Base-by-base conservation (phyloP, 2,113 vertebrate species). In the Pipa parva region DNA sequence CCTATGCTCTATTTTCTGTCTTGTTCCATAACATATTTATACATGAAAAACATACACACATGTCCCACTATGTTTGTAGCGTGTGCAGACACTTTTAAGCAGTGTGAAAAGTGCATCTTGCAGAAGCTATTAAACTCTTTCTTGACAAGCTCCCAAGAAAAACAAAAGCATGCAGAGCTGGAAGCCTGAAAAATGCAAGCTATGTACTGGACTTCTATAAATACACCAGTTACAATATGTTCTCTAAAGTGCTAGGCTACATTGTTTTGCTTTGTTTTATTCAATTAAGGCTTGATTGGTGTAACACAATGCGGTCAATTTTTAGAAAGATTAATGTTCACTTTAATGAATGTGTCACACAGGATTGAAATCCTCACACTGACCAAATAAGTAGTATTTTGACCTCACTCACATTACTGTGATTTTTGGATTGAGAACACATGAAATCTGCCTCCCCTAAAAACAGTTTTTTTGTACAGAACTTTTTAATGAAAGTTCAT, bases 161-260 rank as follows among this genome's bases (percentile, higher is more conserved):
- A 69, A 61, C 48, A 69, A 31, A 52, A 51, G 42, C 54, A 45
- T 60, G 48, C 45, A 48, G 57, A 42, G 57, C 20, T 45, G 66
- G 57, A 69, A 69, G 36, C 33, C 33, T 52, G n/a, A 60, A 58
- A 68, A 60, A 61, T 69, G 57, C 45, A 26, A 69, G 57, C 48
- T 61, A 54, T 69, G 66, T 45, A 69, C 22, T 21, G 48, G 46
- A 52, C 31, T 42, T 54, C 48, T 45, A 61, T 54, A 69, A 54
- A 61, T 61, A 69, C 25, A 24, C 25, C 1, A 7, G 45, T 18
- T 36, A 8, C 11, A 52, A 28, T 27, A 50, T 59, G 25, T 59
- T 59, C 28, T 18, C 29, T 25, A 26, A 61, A 50, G 22, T 9
- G 18, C 27, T 28, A 20, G n/a, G 22, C 20, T 9, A 39, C 49